Evolutionary conservation across 2,888 invertebrate genomes (phyloP).

Genomic region (Ectobius pallidus): DNA sequence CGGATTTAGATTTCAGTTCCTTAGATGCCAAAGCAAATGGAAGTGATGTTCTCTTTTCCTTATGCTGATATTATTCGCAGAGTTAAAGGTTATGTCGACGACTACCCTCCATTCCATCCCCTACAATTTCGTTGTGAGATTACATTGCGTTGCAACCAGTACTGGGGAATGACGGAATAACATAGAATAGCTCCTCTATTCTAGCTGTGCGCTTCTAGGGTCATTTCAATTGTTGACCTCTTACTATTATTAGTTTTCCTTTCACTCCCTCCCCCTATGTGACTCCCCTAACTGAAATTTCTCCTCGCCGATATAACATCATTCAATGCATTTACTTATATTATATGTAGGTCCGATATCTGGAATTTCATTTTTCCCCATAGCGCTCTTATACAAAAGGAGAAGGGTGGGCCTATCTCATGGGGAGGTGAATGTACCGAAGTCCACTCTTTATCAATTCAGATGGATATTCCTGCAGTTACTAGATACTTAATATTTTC

Average conservation of each 20-base stretch:
- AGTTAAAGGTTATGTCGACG: not conserved
- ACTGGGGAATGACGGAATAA: not conserved
- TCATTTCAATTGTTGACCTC: conserved; percentile 31
- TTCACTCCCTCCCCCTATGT: not conserved
- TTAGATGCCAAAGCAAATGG: no score
- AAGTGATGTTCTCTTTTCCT: conserved; percentile 1
- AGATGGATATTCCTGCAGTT: no score
- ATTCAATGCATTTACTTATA: conserved; percentile 18
- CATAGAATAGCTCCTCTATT: conserved; percentile 2
- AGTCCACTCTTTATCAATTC: no score
- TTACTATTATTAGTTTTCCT: conserved; percentile 28
- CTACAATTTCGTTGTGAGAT: conserved; percentile 4
- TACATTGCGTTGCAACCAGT: not conserved
- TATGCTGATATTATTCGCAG: conserved; percentile 3
- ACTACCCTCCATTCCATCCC: not conserved
- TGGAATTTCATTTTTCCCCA: conserved; percentile 32
- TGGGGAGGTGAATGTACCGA: not conserved
- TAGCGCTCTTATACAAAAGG: not conserved
- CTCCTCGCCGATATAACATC: not conserved
- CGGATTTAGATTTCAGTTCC: no score
- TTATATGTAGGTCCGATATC: conserved; percentile 18
- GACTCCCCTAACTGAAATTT: conserved; percentile 8
- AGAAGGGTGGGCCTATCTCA: not conserved
- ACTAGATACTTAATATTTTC: no score
- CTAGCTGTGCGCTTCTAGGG: not conserved